Evolutionary conservation across 2,797 vertebrate species (phyloP).

Genomic region (Brotula barbata): DNA sequence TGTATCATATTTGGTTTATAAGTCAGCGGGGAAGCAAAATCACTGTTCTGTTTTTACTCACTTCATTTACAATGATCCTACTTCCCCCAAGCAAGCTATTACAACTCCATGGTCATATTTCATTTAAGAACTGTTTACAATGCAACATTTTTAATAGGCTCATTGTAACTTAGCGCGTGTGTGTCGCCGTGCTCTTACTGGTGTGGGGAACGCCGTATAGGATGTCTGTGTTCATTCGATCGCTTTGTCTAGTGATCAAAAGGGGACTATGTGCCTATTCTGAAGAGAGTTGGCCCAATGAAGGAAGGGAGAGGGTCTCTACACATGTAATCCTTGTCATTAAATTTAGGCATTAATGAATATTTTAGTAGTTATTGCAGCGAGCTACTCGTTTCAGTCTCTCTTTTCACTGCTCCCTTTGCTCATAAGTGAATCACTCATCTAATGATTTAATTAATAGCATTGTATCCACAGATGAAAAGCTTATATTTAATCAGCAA

Average conservation of each 20-base stretch:
- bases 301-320: conserved; percentile 72
- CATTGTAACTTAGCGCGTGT: conserved; percentile 54
- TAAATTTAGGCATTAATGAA: conserved; percentile 82
- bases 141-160: conserved; percentile 63
- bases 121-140: conserved; percentile 67
- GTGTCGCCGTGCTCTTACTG: conserved; percentile 19
- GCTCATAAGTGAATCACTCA: conserved; percentile 79
- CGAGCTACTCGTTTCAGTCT: conserved; percentile 69
- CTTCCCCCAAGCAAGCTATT: conserved; percentile 60
- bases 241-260: conserved; percentile 74
- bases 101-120: conserved; percentile 67
- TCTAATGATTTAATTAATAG: conserved; percentile 87
- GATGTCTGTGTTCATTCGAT: conserved; percentile 61
- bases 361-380: conserved; percentile 83
- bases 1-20: conserved; percentile 64
- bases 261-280: conserved; percentile 61
- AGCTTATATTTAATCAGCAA: conserved; percentile 82
- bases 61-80: conserved; percentile 53
- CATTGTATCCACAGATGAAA: conserved; percentile 84
- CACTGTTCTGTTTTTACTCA: conserved; percentile 46
- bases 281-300: conserved; percentile 67
- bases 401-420: conserved; percentile 73
- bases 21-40: conserved; percentile 58
- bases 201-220: conserved; percentile 7
- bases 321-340: conserved; percentile 85